phyloP scores from a whole-genome alignment of 2,113 vertebrate species.

The Dicerorhinus sumatrensis region DNA sequence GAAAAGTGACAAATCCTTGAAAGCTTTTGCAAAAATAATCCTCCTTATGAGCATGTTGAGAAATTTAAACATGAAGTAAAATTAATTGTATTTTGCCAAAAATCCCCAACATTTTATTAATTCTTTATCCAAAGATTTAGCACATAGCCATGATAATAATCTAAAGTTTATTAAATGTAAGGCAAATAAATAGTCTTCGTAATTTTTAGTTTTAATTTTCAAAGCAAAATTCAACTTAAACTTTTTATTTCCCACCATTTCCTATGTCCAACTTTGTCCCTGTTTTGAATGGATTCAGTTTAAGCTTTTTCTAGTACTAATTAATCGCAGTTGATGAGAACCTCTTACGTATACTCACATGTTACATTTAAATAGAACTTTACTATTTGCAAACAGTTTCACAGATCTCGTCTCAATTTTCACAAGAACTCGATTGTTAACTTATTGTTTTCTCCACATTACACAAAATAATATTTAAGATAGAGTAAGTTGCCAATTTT shows the following conservation, averaged over 20 bases:
- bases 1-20: background rate
- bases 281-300: conserved; percentile 31
- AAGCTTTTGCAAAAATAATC: background rate
- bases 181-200: background rate
- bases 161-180: background rate
- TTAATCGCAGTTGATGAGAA: background rate
- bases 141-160: background rate
- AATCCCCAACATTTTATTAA: background rate
- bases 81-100: background rate
- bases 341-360: background rate
- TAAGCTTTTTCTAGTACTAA: conserved; percentile 27
- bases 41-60: background rate
- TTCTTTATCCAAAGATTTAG: background rate
- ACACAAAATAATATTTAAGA: conserved; percentile 6
- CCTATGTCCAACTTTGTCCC: background rate
- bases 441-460: background rate
- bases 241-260: background rate
- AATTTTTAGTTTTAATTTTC: conserved; percentile 39
- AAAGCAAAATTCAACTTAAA: background rate
- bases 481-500: background rate
- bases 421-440: background rate
- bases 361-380: conserved; percentile 12
- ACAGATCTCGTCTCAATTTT: background rate
- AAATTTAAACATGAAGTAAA: background rate
- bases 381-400: background rate